phyloP scores from a whole-genome alignment of 2,797 vertebrate genomes.

The Distichodus sexfasciatus region DNA sequence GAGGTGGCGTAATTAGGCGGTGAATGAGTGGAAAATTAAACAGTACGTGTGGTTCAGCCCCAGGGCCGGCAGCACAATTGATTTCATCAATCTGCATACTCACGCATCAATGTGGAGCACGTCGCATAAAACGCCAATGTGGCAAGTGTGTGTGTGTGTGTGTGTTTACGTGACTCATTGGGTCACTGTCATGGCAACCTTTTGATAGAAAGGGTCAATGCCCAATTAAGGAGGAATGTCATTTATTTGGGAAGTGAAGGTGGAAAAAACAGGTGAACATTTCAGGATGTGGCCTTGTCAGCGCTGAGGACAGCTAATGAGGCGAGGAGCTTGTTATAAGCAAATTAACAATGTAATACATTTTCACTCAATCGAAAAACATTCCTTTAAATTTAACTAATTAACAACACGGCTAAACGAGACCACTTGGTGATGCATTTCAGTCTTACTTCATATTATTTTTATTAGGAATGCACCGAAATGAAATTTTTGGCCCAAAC shows the following conservation, averaged over 20 bases:
- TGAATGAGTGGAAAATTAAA: constrained; percentile 29
- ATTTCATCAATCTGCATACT: constrained; percentile 24
- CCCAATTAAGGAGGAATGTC: background rate
- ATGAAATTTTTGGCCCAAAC: too few species aligned
- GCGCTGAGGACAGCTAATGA: background rate
- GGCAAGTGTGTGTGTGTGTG: background rate
- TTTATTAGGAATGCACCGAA: too few species aligned
- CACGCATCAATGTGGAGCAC: background rate
- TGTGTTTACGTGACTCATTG: background rate
- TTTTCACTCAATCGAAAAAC: background rate
- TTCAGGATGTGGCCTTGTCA: background rate
- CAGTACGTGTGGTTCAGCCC: background rate
- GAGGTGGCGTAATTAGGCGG: background rate
- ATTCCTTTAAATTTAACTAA: too few species aligned
- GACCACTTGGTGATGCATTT: too few species aligned
- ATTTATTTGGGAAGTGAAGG: background rate
- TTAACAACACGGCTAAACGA: too few species aligned
- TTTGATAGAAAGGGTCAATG: background rate
- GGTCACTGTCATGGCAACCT: background rate
- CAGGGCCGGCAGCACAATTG: background rate
- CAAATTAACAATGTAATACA: background rate
- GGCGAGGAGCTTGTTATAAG: background rate
- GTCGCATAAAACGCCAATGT: background rate
- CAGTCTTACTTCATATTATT: too few species aligned
- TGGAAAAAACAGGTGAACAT: background rate